A percentile compares a stretch with the other conserved stretches of the same genome.
Evolutionary conservation across 2,888 invertebrate genomes (phyloP).

Genomic region (Chydorus sphaericus): DNA sequence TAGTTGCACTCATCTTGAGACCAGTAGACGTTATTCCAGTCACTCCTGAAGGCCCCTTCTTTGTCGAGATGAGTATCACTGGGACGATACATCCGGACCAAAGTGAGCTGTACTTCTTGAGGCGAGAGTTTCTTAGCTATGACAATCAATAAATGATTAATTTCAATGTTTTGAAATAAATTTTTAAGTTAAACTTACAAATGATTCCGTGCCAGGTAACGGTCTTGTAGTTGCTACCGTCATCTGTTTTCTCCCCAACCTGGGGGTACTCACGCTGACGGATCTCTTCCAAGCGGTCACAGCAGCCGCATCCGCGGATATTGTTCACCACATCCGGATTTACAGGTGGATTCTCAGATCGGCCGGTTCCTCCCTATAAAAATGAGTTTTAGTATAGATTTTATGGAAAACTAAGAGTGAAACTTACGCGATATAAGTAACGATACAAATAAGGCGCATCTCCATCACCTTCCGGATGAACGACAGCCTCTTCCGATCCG

Average conservation of each 20-base stretch:
- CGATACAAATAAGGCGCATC: slow-evolving; percentile 14
- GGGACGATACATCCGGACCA: slow-evolving; percentile 55
- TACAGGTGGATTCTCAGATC: slow-evolving; percentile 30
- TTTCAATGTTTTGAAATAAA: too few relatives aligned
- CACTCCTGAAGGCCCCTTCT: slow-evolving; percentile 41
- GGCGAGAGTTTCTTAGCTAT: slow-evolving; percentile 29
- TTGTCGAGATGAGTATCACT: slow-evolving; percentile 52
- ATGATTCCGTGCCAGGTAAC: slow-evolving; percentile 22
- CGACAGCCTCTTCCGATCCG: slow-evolving; percentile 35
- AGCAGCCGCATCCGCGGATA: slow-evolving; percentile 13
- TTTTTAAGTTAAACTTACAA: too few relatives aligned
- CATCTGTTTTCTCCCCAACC: slow-evolving; percentile 15
- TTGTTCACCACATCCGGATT: slow-evolving; percentile 23
- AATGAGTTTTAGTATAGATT: too few relatives aligned
- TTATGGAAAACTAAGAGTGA: too few relatives aligned
- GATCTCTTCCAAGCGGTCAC: not conserved
- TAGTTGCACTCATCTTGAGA: slow-evolving; percentile 35
- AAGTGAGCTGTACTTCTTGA: slow-evolving; percentile 45
- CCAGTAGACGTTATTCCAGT: slow-evolving; percentile 62
- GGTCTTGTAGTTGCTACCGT: slow-evolving; percentile 25
- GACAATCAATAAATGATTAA: not conserved
- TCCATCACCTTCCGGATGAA: slow-evolving; percentile 35
- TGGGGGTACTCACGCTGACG: not conserved
- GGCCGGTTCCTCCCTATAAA: slow-evolving; percentile 26
- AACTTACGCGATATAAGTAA: slow-evolving; percentile 27